Percentiles rank a stretch among this genome's conserved stretches.
These are phyloP conservation scores for Camponotus pennsylvanicus DNA, from an alignment of 1,140 invertebrate species.

Conservation along the genomic window DNA sequence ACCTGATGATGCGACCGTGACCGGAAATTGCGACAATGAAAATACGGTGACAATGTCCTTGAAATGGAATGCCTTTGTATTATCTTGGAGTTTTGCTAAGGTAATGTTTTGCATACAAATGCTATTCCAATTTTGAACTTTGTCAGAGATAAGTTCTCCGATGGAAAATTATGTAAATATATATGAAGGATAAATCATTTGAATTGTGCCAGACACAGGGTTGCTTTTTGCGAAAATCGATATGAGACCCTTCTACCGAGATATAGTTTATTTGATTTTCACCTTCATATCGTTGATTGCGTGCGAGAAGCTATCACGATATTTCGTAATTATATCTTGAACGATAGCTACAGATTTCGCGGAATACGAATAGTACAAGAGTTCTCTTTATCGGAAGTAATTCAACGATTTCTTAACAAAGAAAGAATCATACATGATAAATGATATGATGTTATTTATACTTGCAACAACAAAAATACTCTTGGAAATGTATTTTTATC, in stretches of 20 bases:
- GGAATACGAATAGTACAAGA: neutral
- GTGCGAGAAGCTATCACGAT: conserved; percentile 14
- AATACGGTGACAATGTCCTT: conserved; percentile 90
- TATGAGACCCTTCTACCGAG: conserved; percentile 25
- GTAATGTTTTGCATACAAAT: conserved; percentile 81
- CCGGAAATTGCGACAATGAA: conserved; percentile 89
- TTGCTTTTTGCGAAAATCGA: conserved; percentile 35
- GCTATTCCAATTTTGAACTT: neutral
- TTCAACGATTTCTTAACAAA: neutral
- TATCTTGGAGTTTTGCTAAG: conserved; percentile 91
- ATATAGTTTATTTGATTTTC: conserved; percentile 39
- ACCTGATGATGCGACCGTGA: conserved; percentile 88
- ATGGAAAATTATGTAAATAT: neutral
- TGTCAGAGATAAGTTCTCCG: conserved; percentile 1
- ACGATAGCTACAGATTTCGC: neutral
- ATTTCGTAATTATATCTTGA: neutral
- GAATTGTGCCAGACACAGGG: neutral
- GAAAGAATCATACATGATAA: neutral
- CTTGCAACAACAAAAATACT: neutral
- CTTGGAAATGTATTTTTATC: neutral
- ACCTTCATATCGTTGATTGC: conserved; percentile 31
- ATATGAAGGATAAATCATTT: neutral
- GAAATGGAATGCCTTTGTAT: conserved; percentile 90
- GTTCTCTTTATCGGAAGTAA: neutral
- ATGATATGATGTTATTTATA: neutral